These are phyloP conservation scores for Chitala chitala DNA, from an alignment of 2,113 vertebrate genomes.

Conservation along the genomic window DNA sequence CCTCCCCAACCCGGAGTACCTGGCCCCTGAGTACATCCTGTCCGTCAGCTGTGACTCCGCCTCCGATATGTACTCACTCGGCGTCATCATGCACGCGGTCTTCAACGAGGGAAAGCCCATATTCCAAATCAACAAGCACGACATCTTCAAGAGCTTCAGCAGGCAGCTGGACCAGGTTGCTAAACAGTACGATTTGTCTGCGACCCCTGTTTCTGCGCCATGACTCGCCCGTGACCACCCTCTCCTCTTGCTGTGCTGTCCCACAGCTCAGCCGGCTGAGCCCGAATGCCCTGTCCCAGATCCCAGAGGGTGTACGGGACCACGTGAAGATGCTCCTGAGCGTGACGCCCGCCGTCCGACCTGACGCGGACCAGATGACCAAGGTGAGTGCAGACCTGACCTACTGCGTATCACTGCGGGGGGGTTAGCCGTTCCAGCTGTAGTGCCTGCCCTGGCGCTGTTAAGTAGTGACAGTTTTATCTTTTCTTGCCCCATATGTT, in stretches of 20 bases:
- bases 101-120: constrained; percentile 96
- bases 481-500: no score
- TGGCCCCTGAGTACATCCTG: constrained; percentile 96
- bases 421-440: not conserved
- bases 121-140: constrained; percentile 93
- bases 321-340: constrained; percentile 92
- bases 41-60: constrained; percentile 95
- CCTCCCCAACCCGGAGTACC: constrained; percentile 94
- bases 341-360: constrained; percentile 83
- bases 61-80: constrained; percentile 98
- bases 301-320: constrained; percentile 87
- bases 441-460: not conserved
- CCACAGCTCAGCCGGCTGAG: constrained; percentile 82
- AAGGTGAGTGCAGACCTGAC: constrained; percentile 69
- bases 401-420: not conserved
- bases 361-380: constrained; percentile 96
- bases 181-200: not conserved
- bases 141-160: constrained; percentile 98
- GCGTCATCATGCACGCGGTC: constrained; percentile 85
- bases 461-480: not conserved
- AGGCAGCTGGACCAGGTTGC: constrained; percentile 92
- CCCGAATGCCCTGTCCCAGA: constrained; percentile 70
- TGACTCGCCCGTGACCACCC: not conserved
- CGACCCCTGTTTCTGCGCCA: no score
- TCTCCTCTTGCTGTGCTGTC: not conserved